A percentile compares a stretch with the other conserved stretches of the same genome.
These are phyloP conservation scores for Dryas iulia DNA, from an alignment of 1,140 invertebrate genomes.

Conservation along the genomic window DNA sequence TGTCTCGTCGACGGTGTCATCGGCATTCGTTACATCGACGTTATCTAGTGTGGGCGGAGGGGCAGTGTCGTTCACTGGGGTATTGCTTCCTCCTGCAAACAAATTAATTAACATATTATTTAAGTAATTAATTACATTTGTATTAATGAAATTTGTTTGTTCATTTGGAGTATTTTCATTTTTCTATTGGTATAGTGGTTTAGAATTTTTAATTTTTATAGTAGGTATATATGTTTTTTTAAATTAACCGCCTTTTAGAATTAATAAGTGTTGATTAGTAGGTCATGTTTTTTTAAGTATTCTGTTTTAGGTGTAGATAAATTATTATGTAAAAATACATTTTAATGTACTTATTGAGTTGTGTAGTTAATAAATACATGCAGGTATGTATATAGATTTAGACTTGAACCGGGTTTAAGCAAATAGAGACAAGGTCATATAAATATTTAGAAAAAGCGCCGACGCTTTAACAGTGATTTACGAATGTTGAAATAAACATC, in stretches of 20 bases:
- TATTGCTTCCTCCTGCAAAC: constrained; percentile 71
- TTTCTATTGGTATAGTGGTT: no score
- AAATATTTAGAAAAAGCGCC: constrained; percentile 57
- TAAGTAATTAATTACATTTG: not conserved
- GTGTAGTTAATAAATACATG: not conserved
- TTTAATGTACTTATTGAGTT: not conserved
- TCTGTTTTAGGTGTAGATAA: not conserved
- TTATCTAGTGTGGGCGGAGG: constrained; percentile 37
- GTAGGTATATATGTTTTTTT: not conserved
- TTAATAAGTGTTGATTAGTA: no score
- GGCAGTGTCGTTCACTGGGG: constrained; percentile 55
- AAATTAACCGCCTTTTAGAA: no score
- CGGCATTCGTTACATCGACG: constrained; percentile 30
- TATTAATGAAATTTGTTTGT: not conserved
- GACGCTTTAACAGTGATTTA: constrained; percentile 39
- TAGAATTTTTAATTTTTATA: not conserved
- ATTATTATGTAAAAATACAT: not conserved
- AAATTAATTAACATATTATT: constrained; percentile 15
- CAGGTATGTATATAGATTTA: constrained; percentile 26
- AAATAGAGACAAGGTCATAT: constrained; percentile 50
- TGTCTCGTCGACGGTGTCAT: constrained; percentile 16
- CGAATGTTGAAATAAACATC: constrained; percentile 33
- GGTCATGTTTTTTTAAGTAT: not conserved
- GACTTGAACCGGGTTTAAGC: constrained; percentile 30
- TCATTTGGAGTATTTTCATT: not conserved